Evolutionary conservation across 2,113 vertebrate genomes (phyloP).

Genomic region (Corythornis vintsioides): DNA sequence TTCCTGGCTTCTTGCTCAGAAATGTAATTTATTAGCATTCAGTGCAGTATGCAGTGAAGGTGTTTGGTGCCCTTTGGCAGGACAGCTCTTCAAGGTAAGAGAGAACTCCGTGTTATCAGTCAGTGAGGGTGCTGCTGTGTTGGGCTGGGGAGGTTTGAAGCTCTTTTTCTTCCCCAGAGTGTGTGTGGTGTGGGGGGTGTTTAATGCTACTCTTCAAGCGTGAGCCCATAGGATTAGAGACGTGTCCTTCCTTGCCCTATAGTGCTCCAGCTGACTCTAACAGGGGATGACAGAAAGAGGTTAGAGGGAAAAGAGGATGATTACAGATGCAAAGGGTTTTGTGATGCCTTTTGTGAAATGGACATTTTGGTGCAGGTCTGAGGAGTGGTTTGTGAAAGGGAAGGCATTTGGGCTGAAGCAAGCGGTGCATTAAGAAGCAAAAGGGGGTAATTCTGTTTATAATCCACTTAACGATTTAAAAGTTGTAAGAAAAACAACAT

Average conservation of each 20-base stretch:
- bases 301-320: not conserved
- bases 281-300: slow-evolving; percentile 52
- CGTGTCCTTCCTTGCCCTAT: not conserved
- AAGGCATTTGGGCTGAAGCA: not conserved
- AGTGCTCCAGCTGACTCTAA: not conserved
- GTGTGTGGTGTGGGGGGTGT: not conserved
- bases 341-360: slow-evolving; percentile 24
- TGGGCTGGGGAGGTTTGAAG: rapidly evolving
- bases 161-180: too few relatives aligned
- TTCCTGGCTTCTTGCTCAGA: not conserved
- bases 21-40: not conserved
- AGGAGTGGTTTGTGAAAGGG: not conserved
- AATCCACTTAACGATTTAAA: not conserved
- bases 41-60: rapidly evolving
- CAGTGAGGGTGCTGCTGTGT: too few relatives aligned
- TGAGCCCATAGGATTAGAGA: not conserved
- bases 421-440: not conserved
- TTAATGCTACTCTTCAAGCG: not conserved
- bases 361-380: not conserved
- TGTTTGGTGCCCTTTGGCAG: not conserved
- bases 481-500: not conserved
- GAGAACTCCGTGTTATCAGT: not conserved
- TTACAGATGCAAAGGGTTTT: not conserved
- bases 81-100: not conserved
- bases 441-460: not conserved